Evolutionary conservation across 1,140 invertebrate genomes (phyloP).

Genomic region (Hestina assimilis): DNA sequence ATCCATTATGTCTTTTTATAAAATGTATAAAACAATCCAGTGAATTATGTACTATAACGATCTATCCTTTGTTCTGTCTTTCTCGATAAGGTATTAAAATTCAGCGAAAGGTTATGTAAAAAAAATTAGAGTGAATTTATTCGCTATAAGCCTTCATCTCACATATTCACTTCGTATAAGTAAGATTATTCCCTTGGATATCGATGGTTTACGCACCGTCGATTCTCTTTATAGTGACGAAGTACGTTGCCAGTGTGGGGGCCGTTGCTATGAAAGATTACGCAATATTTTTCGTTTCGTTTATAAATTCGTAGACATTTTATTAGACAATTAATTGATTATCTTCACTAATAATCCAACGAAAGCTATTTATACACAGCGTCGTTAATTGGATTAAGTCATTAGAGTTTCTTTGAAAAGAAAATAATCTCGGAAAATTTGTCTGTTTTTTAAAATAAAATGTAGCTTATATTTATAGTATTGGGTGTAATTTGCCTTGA

Average conservation of each 20-base stretch:
- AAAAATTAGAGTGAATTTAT: background rate
- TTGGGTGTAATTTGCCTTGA: too few species aligned
- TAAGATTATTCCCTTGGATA: conserved; percentile 45
- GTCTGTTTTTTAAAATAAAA: background rate
- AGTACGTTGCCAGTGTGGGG: conserved; percentile 44
- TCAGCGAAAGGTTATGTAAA: background rate
- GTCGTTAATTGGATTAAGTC: conserved; percentile 5
- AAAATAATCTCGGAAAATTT: background rate
- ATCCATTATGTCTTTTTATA: conserved; percentile 34
- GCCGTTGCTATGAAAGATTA: conserved; percentile 34
- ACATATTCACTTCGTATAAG: conserved; percentile 24
- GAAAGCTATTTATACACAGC: too few species aligned
- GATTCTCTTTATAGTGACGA: conserved; percentile 53
- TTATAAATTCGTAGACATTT: conserved; percentile 8
- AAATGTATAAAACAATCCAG: conserved; percentile 30
- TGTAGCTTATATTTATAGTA: too few species aligned
- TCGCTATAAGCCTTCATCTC: conserved; percentile 1
- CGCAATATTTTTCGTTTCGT: conserved; percentile 28
- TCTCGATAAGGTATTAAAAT: background rate
- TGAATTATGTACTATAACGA: conserved; percentile 28
- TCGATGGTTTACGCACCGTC: conserved; percentile 54
- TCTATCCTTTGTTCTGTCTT: conserved; percentile 9
- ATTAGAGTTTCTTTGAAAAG: background rate
- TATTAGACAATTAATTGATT: too few species aligned
- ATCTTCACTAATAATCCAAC: too few species aligned